Percentiles rank a stretch among this genome's conserved stretches.
These are phyloP conservation scores for Zaprionus africanus DNA, from an alignment of 1,140 invertebrate species.

Conservation along the genomic window DNA sequence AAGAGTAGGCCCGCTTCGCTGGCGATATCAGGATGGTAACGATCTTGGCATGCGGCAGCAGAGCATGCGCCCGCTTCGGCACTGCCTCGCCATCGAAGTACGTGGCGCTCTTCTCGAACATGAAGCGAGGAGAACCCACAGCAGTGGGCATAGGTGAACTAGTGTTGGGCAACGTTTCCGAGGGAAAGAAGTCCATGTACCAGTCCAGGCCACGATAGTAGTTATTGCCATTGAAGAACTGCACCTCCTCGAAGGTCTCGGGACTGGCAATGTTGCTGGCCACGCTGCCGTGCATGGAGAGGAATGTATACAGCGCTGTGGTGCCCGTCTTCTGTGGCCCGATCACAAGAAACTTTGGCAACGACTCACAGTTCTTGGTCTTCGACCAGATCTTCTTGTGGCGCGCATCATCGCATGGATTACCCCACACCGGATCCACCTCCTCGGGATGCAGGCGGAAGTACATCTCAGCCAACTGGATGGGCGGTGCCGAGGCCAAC, in stretches of 20 bases:
- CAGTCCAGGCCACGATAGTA: slow-evolving; percentile 97
- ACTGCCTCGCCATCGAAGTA: slow-evolving; percentile 99
- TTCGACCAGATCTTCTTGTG: slow-evolving; percentile 97
- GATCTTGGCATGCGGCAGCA: slow-evolving; percentile 96
- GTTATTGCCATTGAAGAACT: slow-evolving; percentile 99
- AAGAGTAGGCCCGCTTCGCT: slow-evolving; percentile 97
- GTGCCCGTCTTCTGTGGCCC: slow-evolving; percentile 99
- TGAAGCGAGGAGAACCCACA: slow-evolving; percentile 48
- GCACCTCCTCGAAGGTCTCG: slow-evolving; percentile 98
- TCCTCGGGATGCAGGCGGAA: slow-evolving; percentile 97
- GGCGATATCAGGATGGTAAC: slow-evolving; percentile 98
- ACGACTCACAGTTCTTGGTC: slow-evolving; percentile 95
- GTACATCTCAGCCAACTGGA: slow-evolving; percentile 96
- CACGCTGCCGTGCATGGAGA: slow-evolving; percentile 97
- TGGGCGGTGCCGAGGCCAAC: slow-evolving; percentile 93
- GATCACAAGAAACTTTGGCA: slow-evolving; percentile 97
- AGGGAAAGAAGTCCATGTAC: slow-evolving; percentile 98
- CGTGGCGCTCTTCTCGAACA: slow-evolving; percentile 99
- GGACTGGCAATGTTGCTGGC: slow-evolving; percentile 95
- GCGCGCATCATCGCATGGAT: slow-evolving; percentile 95
- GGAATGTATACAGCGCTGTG: slow-evolving; percentile 98
- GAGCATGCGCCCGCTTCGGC: slow-evolving; percentile 93
- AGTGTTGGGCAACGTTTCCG: slow-evolving; percentile 87
- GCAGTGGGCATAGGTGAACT: slow-evolving; percentile 85
- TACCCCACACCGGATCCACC: slow-evolving; percentile 96